phyloP scores from a whole-genome alignment of 2,113 vertebrate species.

The Pteruthius melanotis region DNA sequence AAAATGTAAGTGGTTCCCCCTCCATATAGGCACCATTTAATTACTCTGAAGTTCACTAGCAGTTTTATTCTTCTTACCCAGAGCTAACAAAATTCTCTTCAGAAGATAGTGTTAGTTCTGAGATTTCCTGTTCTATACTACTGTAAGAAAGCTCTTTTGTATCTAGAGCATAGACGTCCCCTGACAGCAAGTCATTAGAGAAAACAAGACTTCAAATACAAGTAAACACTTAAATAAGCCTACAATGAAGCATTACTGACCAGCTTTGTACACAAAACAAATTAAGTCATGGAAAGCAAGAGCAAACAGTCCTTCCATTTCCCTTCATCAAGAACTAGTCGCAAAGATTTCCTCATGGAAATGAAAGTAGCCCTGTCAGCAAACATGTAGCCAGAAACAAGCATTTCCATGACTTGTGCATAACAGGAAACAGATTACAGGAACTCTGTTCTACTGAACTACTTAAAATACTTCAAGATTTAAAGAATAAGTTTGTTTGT shows the following conservation, averaged over 20 bases:
- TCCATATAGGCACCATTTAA: not conserved
- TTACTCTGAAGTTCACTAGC: not conserved
- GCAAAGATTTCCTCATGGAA: conserved; percentile 35
- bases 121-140: not conserved
- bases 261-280: not conserved
- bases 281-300: not conserved
- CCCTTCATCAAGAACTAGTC: not conserved
- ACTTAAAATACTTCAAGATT: not conserved
- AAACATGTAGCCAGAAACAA: conserved; percentile 43
- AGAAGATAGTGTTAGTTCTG: not conserved
- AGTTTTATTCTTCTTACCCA: not conserved
- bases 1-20: not conserved
- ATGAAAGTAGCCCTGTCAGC: conserved; percentile 59
- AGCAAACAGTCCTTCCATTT: not conserved
- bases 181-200: not conserved
- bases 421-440: conserved; percentile 70
- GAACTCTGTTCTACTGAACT: conserved; percentile 42
- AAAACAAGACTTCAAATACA: not conserved
- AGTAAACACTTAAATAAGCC: not conserved
- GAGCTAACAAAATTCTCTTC: not conserved
- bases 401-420: conserved; percentile 47
- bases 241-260: not conserved
- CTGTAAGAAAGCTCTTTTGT: not conserved
- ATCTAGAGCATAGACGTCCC: not conserved
- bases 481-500: not conserved